These are phyloP conservation scores for Clitarchus hookeri DNA, from an alignment of 2,888 invertebrate species.

Conservation along the genomic window DNA sequence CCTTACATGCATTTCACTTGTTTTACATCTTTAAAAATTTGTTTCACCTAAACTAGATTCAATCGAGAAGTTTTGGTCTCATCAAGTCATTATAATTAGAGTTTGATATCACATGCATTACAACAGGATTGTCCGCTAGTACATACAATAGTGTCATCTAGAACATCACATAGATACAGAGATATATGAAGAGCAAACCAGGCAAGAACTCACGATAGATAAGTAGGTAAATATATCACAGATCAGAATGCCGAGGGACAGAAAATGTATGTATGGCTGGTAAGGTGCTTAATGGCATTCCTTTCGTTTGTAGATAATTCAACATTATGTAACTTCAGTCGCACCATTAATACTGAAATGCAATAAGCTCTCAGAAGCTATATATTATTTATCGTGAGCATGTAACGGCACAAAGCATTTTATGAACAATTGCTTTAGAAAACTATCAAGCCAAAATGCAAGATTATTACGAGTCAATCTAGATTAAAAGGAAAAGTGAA, in stretches of 20 bases:
- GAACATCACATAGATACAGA: constrained; percentile 22
- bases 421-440: background rate
- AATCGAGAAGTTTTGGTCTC: constrained; percentile 40
- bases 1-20: constrained; percentile 34
- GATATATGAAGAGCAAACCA: constrained; percentile 18
- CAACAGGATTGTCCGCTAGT: constrained; percentile 39
- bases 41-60: constrained; percentile 36
- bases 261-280: constrained; percentile 15
- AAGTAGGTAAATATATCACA: constrained; percentile 35
- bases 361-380: constrained; percentile 21
- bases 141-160: constrained; percentile 20
- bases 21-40: constrained; percentile 30
- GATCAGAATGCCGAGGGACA: constrained; percentile 36
- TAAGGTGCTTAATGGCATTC: constrained; percentile 3
- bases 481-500: background rate
- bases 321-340: constrained; percentile 5
- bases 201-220: constrained; percentile 17
- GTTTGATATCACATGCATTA: constrained; percentile 39
- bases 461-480: background rate
- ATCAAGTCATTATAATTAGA: constrained; percentile 33
- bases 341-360: constrained; percentile 25
- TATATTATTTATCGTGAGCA: constrained; percentile 9
- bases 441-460: constrained; percentile 1
- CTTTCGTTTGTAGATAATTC: background rate
- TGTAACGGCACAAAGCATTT: constrained; percentile 14